These are phyloP conservation scores for Cyprinodon tularosa DNA, from an alignment of 2,113 vertebrate genomes.

Conservation along the genomic window DNA sequence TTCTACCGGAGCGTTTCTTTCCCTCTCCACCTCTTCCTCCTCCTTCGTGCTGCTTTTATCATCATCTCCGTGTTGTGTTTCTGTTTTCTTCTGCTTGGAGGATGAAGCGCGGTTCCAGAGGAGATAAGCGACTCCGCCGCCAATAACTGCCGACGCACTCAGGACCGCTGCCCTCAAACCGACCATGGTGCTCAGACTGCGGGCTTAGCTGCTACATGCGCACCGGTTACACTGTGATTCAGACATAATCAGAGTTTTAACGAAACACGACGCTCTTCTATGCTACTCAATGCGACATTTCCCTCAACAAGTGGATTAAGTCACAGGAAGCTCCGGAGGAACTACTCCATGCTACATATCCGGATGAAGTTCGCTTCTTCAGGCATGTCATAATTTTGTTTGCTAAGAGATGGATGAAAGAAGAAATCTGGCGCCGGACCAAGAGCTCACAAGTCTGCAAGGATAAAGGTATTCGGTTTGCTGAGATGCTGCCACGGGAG, in stretches of 20 bases:
- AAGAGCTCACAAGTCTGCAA: too few relatives aligned
- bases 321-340: constrained; percentile 54
- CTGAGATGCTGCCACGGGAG: too few relatives aligned
- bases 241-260: background rate
- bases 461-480: too few relatives aligned
- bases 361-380: constrained; percentile 11
- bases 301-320: constrained; percentile 72
- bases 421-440: too few relatives aligned
- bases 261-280: background rate
- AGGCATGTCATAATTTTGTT: too few relatives aligned
- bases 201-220: background rate
- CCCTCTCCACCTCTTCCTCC: background rate
- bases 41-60: background rate
- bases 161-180: constrained; percentile 60
- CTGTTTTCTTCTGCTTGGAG: constrained; percentile 1
- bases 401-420: too few relatives aligned
- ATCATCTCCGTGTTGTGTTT: background rate
- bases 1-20: background rate
- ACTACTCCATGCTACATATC: constrained; percentile 44
- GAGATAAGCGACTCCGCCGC: constrained; percentile 73
- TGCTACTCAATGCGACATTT: background rate
- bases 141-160: constrained; percentile 64
- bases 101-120: constrained; percentile 67
- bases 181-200: constrained; percentile 55
- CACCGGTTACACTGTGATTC: background rate